A percentile compares a stretch with the other conserved stretches of the same genome.
These are phyloP conservation scores for Antennarius maculatus DNA, from an alignment of 2,797 vertebrate species.

Conservation along the genomic window DNA sequence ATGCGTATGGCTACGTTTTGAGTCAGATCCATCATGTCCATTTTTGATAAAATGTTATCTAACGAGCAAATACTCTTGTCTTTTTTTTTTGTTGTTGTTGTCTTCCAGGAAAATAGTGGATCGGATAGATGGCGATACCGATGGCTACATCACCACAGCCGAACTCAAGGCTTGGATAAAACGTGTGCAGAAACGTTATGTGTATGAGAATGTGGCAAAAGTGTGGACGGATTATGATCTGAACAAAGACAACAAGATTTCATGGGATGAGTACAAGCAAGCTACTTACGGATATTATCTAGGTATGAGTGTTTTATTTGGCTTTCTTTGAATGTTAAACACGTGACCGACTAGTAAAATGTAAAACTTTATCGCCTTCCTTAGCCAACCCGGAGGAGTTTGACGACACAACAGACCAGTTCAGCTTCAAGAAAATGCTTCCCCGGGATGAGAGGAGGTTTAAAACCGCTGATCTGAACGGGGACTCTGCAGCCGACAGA, in stretches of 20 bases:
- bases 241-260: constrained; percentile 93
- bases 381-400: constrained; percentile 93
- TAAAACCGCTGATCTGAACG: constrained; percentile 87
- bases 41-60: background rate
- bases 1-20: background rate
- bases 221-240: constrained; percentile 97
- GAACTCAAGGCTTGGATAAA: constrained; percentile 97
- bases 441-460: constrained; percentile 96
- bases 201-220: constrained; percentile 96
- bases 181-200: constrained; percentile 95
- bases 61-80: background rate
- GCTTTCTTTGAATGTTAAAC: background rate
- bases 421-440: constrained; percentile 98
- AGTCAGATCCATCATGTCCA: background rate
- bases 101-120: constrained; percentile 91
- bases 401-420: constrained; percentile 90
- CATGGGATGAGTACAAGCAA: constrained; percentile 98
- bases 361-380: background rate
- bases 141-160: constrained; percentile 88
- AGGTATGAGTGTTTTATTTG: constrained; percentile 75
- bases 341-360: background rate
- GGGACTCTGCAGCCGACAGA: constrained; percentile 86
- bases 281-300: constrained; percentile 97
- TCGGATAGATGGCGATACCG: constrained; percentile 87
- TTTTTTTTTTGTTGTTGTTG: background rate